phyloP scores from a whole-genome alignment of 2,888 invertebrate genomes.

The Dusona sp. region DNA sequence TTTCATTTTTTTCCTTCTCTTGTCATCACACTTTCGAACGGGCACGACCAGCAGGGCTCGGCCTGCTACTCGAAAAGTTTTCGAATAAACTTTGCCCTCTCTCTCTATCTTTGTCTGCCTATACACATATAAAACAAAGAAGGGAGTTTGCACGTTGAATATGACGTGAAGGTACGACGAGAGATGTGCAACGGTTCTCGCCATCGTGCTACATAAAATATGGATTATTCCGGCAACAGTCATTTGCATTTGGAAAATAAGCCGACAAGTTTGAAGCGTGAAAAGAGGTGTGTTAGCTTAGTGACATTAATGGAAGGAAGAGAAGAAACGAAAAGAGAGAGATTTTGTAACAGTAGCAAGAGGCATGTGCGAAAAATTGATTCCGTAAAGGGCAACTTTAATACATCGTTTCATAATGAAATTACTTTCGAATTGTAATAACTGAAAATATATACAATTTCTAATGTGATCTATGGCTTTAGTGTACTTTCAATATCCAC shows the following conservation, averaged over 20 bases:
- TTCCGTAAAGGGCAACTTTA: conserved; percentile 30
- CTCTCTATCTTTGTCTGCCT: conserved; percentile 47
- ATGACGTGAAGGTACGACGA: conserved; percentile 68
- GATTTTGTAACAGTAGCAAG: conserved; percentile 2
- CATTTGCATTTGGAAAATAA: conserved; percentile 84
- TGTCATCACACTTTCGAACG: conserved; percentile 53
- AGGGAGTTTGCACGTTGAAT: conserved; percentile 60
- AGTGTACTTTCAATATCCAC: not conserved
- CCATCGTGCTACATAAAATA: conserved; percentile 81
- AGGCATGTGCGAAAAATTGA: not conserved
- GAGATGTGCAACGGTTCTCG: conserved; percentile 72
- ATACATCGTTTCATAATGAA: conserved; percentile 46
- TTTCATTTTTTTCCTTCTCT: conserved; percentile 61
- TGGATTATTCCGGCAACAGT: conserved; percentile 81
- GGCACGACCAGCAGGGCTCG: conserved; percentile 58
- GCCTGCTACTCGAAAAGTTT: conserved; percentile 76
- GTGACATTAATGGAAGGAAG: conserved; percentile 37
- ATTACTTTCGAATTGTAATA: conserved; percentile 44
- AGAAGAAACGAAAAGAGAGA: not conserved
- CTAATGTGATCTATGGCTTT: not conserved
- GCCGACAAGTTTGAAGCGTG: conserved; percentile 77
- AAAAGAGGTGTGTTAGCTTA: conserved; percentile 58
- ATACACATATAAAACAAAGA: conserved; percentile 57
- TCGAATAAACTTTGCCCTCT: conserved; percentile 80
- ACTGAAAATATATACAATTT: not conserved